These are phyloP conservation scores for Rhagophthalmus giganteus DNA, from an alignment of 2,888 invertebrate species.

Conservation along the genomic window DNA sequence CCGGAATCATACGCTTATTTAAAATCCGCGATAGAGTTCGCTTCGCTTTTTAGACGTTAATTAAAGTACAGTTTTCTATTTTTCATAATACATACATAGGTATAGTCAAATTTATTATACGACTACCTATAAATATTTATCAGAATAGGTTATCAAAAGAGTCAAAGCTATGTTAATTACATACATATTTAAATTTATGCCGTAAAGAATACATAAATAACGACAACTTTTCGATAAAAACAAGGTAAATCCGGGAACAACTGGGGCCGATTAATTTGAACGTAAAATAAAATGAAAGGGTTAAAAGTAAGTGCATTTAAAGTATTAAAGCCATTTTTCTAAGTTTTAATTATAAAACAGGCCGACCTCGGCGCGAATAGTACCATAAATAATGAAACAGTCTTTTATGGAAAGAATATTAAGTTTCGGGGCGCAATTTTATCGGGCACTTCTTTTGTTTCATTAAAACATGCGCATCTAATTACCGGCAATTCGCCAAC, in stretches of 20 bases:
- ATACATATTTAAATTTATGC: no score
- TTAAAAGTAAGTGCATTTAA: constrained; percentile 1
- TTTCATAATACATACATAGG: no score
- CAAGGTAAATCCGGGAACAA: neutral
- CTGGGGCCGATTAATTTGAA: neutral
- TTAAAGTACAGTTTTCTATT: no score
- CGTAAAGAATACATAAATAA: no score
- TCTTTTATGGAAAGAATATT: constrained; percentile 32
- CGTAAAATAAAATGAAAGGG: constrained; percentile 1
- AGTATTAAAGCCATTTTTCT: constrained; percentile 18
- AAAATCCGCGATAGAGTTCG: no score
- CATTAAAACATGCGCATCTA: constrained; percentile 36
- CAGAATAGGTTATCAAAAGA: no score
- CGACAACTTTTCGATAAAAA: no score
- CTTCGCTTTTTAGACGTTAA: no score
- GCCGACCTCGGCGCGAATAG: constrained; percentile 25
- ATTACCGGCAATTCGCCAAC: constrained; percentile 27
- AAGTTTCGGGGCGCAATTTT: constrained; percentile 29
- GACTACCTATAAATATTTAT: no score
- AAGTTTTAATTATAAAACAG: constrained; percentile 29
- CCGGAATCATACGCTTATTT: no score
- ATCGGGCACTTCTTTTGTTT: constrained; percentile 31
- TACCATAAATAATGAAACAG: constrained; percentile 32
- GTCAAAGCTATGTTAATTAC: no score
- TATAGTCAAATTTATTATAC: no score